Evolutionary conservation across 2,797 vertebrate genomes (phyloP).

Genomic region (Astyanax mexicanus): DNA sequence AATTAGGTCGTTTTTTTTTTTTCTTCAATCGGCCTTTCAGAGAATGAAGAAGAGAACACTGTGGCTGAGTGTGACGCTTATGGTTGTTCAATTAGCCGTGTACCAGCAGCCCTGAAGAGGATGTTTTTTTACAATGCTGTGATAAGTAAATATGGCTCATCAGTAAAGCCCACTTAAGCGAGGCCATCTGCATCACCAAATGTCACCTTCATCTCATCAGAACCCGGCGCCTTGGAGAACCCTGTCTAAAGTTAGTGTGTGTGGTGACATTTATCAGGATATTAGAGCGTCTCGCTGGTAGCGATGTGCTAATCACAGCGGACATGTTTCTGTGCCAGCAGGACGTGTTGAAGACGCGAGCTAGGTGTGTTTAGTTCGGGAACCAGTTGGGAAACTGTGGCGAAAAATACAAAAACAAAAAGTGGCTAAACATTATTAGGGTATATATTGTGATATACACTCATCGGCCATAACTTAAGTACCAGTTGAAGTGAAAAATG

Average conservation of each 20-base stretch:
- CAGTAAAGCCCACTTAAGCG: constrained; percentile 42
- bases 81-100: constrained; percentile 28
- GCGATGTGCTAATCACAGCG: constrained; percentile 30
- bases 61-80: background rate
- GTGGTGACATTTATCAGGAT: constrained; percentile 48
- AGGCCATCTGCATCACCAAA: constrained; percentile 55
- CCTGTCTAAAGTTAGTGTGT: constrained; percentile 41
- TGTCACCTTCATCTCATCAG: constrained; percentile 50
- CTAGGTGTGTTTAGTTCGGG: background rate
- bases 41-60: background rate
- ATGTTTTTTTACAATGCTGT: constrained; percentile 16
- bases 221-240: constrained; percentile 25
- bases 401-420: too few relatives aligned
- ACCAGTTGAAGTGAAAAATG: too few relatives aligned
- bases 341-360: background rate
- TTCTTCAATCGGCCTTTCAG: background rate
- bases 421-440: too few relatives aligned
- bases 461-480: too few relatives aligned
- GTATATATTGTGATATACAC: too few relatives aligned
- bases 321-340: constrained; percentile 24
- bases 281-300: constrained; percentile 27
- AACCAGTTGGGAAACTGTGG: background rate
- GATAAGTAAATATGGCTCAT: constrained; percentile 38
- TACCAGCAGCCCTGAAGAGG: constrained; percentile 3
- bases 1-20: background rate